A percentile compares a stretch with the other conserved stretches of the same genome.
Evolutionary conservation across 2,888 invertebrate genomes (phyloP).

Genomic region (Meiosimyza platycephala): DNA sequence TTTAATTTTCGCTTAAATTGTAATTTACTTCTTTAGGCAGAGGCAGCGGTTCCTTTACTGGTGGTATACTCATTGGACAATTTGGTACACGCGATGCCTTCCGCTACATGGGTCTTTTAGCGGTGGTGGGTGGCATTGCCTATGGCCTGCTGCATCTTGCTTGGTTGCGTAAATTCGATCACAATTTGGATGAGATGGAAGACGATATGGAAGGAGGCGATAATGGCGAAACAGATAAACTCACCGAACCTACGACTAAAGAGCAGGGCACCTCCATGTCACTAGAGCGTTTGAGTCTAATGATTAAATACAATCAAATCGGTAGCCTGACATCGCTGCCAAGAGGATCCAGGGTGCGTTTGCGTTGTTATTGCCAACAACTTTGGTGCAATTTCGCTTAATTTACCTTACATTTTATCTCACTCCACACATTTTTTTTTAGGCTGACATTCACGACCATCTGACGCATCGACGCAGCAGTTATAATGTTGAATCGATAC

Average conservation of each 20-base stretch:
- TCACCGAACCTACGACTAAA: constrained; percentile 75
- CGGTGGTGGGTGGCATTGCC: constrained; percentile 77
- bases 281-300: constrained; percentile 77
- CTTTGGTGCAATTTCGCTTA: neutral
- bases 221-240: constrained; percentile 74
- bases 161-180: constrained; percentile 76
- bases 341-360: constrained; percentile 72
- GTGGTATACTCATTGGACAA: constrained; percentile 80
- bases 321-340: constrained; percentile 80
- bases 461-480: constrained; percentile 67
- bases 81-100: constrained; percentile 83
- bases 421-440: constrained; percentile 25
- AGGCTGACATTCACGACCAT: constrained; percentile 68
- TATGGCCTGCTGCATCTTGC: constrained; percentile 79
- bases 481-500: constrained; percentile 66
- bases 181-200: constrained; percentile 65
- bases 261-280: constrained; percentile 79
- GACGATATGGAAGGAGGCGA: constrained; percentile 65
- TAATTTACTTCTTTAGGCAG: constrained; percentile 69
- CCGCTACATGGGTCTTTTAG: constrained; percentile 81
- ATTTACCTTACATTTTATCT: constrained; percentile 18
- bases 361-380: too few relatives aligned
- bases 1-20: neutral
- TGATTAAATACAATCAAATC: constrained; percentile 81
- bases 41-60: constrained; percentile 84